Base-by-base conservation (phyloP, 2,888 invertebrate genomes). In the Epistrophe grossulariae region DNA sequence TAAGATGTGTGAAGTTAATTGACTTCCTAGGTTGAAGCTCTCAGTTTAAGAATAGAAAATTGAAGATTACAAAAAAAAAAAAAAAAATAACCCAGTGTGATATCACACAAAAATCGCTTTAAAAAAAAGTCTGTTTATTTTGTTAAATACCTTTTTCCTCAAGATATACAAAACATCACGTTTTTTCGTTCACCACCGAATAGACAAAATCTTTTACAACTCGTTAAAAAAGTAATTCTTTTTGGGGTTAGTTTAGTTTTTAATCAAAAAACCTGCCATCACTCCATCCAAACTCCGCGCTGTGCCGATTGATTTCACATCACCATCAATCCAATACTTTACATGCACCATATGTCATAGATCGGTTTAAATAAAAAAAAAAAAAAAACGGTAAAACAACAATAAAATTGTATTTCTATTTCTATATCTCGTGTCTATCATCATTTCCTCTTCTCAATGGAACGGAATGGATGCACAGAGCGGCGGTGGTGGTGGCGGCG, bases 281-380 rank as follows among this genome's bases (percentile, higher is more conserved):
- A n/a, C n/a, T 45, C 28, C 78, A 71, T 62, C 70, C 19, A 59
- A 70, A 52, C 7, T 4, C 31, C 31, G 59, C 10, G 48, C 31
- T 5, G 59, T 11, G 48, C 59, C 48, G 40, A 77, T 70, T 60
- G 62, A 74, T 74, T 62, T 74, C 74, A 52, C 40, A 50, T 74
- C 38, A 8, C 9, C 35, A 50, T 40, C 28, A 15, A 38, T 19
- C 0, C 1, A 7, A 15, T 52, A 77, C 59, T 59, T 77, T 17
- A 40, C 17, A 77, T 77, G 48, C 77, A 68, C 57, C 45, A 76
- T 57, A 24, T 59, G 77, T 66, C 48, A 66, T 57, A 57, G 48
- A 59, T 13, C 38, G 40, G 17, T 24, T n/a, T 50, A 11, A 60
- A 28, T 50, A n/a, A 0, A 7, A 52, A 52, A 9, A 13, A 3